phyloP scores from a whole-genome alignment of 2,113 vertebrate species.

The Chascanopsetta lugubris region DNA sequence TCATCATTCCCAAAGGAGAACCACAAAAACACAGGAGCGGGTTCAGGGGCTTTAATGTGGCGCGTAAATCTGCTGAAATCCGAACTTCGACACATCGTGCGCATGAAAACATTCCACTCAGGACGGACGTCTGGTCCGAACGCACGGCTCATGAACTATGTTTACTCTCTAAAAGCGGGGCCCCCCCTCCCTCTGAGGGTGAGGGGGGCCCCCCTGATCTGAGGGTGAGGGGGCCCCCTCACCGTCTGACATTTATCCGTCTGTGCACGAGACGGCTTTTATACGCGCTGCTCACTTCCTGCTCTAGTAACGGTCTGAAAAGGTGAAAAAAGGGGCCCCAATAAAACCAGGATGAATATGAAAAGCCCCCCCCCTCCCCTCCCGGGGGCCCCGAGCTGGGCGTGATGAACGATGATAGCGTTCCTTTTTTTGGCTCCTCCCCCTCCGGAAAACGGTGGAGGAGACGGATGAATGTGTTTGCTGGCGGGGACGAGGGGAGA shows the following conservation, averaged over 20 bases:
- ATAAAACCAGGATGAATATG: slow-evolving; percentile 67
- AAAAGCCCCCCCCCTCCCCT: slow-evolving; percentile 39
- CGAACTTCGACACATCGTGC: slow-evolving; percentile 8
- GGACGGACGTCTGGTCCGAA: slow-evolving; percentile 28
- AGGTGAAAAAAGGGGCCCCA: slow-evolving; percentile 39
- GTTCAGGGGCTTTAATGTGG: slow-evolving; percentile 44
- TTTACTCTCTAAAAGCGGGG: slow-evolving; percentile 43
- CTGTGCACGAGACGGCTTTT: slow-evolving; percentile 66
- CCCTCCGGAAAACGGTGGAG: slow-evolving; percentile 52
- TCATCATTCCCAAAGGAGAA: too few relatives aligned
- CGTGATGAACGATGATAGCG: slow-evolving; percentile 65
- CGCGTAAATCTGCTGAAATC: slow-evolving; percentile 52
- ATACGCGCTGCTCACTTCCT: slow-evolving; percentile 34
- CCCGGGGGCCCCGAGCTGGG: slow-evolving; percentile 38
- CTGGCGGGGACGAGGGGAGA: slow-evolving; percentile 45
- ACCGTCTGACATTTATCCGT: slow-evolving; percentile 63
- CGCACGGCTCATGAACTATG: slow-evolving; percentile 32
- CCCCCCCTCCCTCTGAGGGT: slow-evolving; percentile 27
- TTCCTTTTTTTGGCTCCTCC: slow-evolving; percentile 1
- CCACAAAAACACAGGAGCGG: slow-evolving; percentile 21
- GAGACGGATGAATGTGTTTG: slow-evolving; percentile 68
- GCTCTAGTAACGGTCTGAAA: slow-evolving; percentile 50
- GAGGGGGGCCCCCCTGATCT: slow-evolving; percentile 33
- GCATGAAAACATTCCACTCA: slow-evolving; percentile 35
- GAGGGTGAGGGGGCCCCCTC: slow-evolving; percentile 43